These are phyloP conservation scores for Gandaritis pyraliata DNA, from an alignment of 2,888 invertebrate genomes.

Conservation along the genomic window DNA sequence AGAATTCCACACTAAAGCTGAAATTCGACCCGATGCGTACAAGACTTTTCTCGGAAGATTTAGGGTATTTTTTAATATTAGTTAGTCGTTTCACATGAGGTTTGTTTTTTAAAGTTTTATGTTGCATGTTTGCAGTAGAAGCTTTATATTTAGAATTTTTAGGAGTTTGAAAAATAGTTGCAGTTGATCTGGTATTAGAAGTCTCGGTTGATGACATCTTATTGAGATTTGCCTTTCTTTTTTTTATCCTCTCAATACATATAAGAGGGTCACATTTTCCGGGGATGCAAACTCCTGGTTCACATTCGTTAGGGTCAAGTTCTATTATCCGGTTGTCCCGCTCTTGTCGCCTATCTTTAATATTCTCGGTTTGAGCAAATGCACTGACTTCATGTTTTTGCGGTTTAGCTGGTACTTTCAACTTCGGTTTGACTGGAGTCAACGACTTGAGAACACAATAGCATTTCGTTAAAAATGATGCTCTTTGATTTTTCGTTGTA, in stretches of 20 bases:
- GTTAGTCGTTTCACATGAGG: constrained; percentile 9
- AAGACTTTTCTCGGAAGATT: constrained; percentile 29
- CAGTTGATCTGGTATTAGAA: constrained; percentile 9
- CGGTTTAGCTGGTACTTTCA: constrained; percentile 3
- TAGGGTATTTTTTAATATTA: constrained; percentile 2
- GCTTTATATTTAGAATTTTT: constrained; percentile 3
- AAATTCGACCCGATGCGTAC: constrained; percentile 22
- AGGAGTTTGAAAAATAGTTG: constrained; percentile 11
- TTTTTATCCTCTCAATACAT: constrained; percentile 50
- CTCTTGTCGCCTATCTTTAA: constrained; percentile 31
- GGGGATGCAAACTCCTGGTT: constrained; percentile 54
- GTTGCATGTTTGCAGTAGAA: constrained; percentile 8
- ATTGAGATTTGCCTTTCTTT: constrained; percentile 36
- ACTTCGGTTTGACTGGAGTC: background rate
- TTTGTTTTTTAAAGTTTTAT: constrained; percentile 7
- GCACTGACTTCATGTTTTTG: constrained; percentile 1
- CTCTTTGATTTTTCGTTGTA: background rate
- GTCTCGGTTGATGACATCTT: constrained; percentile 30
- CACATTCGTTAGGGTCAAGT: constrained; percentile 36
- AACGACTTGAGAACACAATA: constrained; percentile 14
- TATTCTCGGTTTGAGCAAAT: constrained; percentile 19
- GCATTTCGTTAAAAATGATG: constrained; percentile 11
- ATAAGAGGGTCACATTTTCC: constrained; percentile 52
- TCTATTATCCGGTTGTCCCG: constrained; percentile 32
- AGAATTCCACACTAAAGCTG: constrained; percentile 23